Percentiles rank a stretch among this genome's conserved stretches.
Conservation (phyloP, 2,888 invertebrate genomes). For the Chrysomela aeneicollis region DNA sequence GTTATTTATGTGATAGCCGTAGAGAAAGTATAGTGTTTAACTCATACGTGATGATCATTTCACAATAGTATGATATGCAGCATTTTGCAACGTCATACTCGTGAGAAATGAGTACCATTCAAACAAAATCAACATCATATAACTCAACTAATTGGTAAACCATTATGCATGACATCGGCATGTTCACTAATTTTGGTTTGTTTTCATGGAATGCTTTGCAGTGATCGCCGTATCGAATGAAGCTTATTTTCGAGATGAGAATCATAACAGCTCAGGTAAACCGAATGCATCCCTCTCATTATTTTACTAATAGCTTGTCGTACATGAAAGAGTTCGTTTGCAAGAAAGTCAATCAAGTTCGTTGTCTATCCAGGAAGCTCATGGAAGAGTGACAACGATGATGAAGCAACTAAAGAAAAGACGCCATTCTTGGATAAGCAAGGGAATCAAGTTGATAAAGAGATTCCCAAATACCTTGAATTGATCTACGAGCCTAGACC, state of each 20-base stretch:
- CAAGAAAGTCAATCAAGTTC: slow-evolving; percentile 35
- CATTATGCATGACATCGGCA: slow-evolving; percentile 34
- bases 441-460: slow-evolving; percentile 42
- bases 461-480: slow-evolving; percentile 71
- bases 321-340: slow-evolving; percentile 15
- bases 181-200: slow-evolving; percentile 38
- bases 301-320: slow-evolving; percentile 20
- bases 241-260: slow-evolving; percentile 80
- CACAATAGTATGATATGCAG: too few relatives aligned
- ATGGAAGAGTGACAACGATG: slow-evolving; percentile 62
- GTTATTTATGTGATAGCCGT: too few relatives aligned
- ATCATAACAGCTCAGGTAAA: slow-evolving; percentile 69
- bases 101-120: too few relatives aligned
- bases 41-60: too few relatives aligned
- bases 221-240: slow-evolving; percentile 76
- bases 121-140: too few relatives aligned
- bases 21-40: too few relatives aligned
- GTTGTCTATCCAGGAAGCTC: slow-evolving; percentile 59
- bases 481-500: slow-evolving; percentile 66
- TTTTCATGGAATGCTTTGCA: slow-evolving; percentile 56
- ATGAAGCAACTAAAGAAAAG: slow-evolving; percentile 60
- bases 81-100: too few relatives aligned
- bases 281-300: slow-evolving; percentile 28
- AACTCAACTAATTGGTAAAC: too few relatives aligned
- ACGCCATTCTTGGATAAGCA: slow-evolving; percentile 60